Evolutionary conservation across 2,888 invertebrate species (phyloP), one percentile per base, ranked within the genome.

Genomic region (Lycophotia porphyrea): DNA sequence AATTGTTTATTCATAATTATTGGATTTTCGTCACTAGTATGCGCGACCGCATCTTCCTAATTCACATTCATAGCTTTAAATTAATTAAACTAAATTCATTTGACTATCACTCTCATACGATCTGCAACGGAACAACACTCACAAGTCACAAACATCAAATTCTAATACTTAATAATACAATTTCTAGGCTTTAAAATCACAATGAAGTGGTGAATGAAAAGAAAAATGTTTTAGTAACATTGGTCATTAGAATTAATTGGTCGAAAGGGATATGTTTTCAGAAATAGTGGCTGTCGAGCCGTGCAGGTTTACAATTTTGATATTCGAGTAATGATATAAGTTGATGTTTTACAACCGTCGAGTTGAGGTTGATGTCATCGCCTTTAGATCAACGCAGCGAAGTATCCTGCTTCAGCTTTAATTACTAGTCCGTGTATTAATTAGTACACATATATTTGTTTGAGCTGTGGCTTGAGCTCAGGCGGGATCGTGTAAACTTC

Each of bases 361-460:
- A 92, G 90, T 90, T 87, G 88, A 88, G 93, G 93, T 93, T 93
- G 93, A 91, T 90, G 93, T 93, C 93, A 92, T 91, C 87, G 89
- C 90, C 89, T 86, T 83, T 80, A 85, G 86, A 86, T 87, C 92
- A 92, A 92, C 92, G 92, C 89, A 89, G 88, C 91, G 93, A 95
- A 94, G 93, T 90, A 89, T 93, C 94, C 94, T 93, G 95, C 95
- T 95, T 94, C 95, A 91, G 90, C 92, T 93, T 92, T 92, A 87
- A 90, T 90, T 87, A 84, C 89, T 90, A 90, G 86, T 86, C 84
- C 81, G 78, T 88, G 86, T 86, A 83, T 88, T 60, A 34, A 60
- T 97, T 97, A 98, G 96, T 98, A 98, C 93, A 98, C 98, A 95
- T 98, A 98, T 92, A 98, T 98, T 93, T 98, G 98, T 96, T 98